Evolutionary conservation across 2,797 vertebrate species (phyloP).

Genomic region (Centroberyx gerrardi): DNA sequence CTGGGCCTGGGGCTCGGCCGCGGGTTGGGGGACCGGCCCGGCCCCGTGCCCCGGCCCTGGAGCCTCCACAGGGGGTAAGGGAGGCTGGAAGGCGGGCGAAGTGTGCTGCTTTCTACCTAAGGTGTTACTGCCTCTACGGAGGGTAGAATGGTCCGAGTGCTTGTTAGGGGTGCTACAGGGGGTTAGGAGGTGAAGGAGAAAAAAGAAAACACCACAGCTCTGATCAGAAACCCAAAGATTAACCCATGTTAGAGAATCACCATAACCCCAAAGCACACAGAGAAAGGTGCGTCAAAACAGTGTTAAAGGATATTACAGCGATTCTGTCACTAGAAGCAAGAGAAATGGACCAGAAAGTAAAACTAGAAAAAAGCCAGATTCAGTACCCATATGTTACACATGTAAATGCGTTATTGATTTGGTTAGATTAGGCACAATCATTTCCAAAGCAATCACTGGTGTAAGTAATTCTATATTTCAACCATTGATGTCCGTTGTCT

Average conservation of each 20-base stretch:
- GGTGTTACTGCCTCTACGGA: constrained; percentile 94
- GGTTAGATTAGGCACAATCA: constrained; percentile 18
- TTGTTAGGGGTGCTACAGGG: constrained; percentile 95
- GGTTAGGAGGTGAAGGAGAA: constrained; percentile 70
- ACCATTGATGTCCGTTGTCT: neutral
- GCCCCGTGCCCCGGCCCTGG: constrained; percentile 75
- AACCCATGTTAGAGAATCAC: constrained; percentile 58
- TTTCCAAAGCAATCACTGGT: constrained; percentile 14
- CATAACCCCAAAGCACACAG: constrained; percentile 51
- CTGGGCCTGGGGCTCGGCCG: constrained; percentile 85
- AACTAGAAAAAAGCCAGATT: neutral
- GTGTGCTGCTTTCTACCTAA: constrained; percentile 98
- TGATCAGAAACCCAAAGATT: constrained; percentile 59
- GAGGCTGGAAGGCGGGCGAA: constrained; percentile 97
- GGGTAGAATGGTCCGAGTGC: constrained; percentile 91
- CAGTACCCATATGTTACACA: too few species aligned
- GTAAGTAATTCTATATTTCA: neutral
- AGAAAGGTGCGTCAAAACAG: constrained; percentile 28
- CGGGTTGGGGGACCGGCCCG: constrained; percentile 69
- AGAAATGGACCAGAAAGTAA: constrained; percentile 23
- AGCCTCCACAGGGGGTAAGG: constrained; percentile 94
- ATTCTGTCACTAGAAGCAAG: constrained; percentile 23
- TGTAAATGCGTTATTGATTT: neutral
- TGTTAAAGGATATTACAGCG: constrained; percentile 12
- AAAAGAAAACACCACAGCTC: constrained; percentile 70